phyloP scores from a whole-genome alignment of 2,113 vertebrate genomes.

The Nettapus auritus region DNA sequence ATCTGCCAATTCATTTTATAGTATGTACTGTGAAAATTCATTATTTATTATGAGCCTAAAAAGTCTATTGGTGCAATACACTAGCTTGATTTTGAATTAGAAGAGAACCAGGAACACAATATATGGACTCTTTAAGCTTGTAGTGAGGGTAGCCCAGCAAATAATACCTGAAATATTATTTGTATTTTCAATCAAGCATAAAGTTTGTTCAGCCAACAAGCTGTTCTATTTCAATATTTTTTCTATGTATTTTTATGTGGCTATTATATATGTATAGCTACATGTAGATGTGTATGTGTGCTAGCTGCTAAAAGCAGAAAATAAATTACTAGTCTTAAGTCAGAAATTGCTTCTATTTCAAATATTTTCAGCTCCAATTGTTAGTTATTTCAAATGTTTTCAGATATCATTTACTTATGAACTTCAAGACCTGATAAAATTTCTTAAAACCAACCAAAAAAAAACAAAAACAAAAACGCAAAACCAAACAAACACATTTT shows the following conservation, averaged over 20 bases:
- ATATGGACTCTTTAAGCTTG: not conserved
- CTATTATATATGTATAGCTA: not conserved
- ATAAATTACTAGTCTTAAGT: not conserved
- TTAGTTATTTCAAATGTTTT: not conserved
- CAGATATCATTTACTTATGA: not conserved
- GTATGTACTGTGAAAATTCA: slow-evolving; percentile 45
- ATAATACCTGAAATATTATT: not conserved
- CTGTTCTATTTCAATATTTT: not conserved
- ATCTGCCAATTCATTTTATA: slow-evolving; percentile 44
- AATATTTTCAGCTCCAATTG: not conserved
- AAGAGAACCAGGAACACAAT: not conserved
- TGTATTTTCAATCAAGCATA: not conserved
- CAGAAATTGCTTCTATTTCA: not conserved
- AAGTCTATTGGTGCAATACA: not conserved
- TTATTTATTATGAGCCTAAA: slow-evolving; percentile 51
- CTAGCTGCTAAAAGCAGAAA: not conserved
- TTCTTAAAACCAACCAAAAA: not conserved
- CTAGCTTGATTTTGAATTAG: slow-evolving; percentile 13
- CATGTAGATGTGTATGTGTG: fast-evolving
- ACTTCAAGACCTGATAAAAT: not conserved
- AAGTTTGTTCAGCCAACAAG: slow-evolving; percentile 8
- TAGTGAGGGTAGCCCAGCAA: not conserved
- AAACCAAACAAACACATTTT: not conserved
- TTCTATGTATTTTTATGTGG: not conserved
- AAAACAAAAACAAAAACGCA: not conserved